Base-by-base conservation (phyloP, 2,113 vertebrate genomes). In the Channa maculata region DNA sequence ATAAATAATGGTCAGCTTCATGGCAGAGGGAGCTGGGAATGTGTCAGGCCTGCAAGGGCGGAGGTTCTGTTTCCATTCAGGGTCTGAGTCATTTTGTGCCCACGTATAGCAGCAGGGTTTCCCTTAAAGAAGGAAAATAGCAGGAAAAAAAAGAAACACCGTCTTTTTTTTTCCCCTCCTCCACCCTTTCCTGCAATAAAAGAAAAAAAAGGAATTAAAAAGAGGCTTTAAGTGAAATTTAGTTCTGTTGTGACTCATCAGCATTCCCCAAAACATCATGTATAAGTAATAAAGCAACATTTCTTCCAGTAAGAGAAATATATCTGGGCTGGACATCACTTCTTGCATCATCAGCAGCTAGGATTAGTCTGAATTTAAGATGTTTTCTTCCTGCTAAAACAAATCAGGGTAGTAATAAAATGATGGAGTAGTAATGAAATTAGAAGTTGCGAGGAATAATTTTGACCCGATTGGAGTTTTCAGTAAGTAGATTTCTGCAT, bases 71-170 rank as follows among this genome's bases (percentile, higher is more conserved):
- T 90, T 89, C 86, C 86, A 76, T 49, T 24, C 41, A 0, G 57
- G 0, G 2, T 75, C 74, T 92, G 91, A 92, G 70, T 94, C 93
- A 92, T 71, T 41, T 0, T 2, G 8, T 68, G 61, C 70, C 77
- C 66, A 61, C 34, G 2, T 76, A 2, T 0, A 69, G 65, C 72
- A 11, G 50, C 2, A 61, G 79, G 85, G 83, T 83, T 92, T 88
- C 87, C 87, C 77, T 65, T 57, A 41, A n/a, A 24, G 53, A 2
- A 13, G 61, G 53, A 68, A 83, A 86, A 83, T 66, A 77, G 69
- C 79, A 81, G 70, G n/a, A n/a, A 82, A 80, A 79, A 55, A 24
- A 86, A 75, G 59, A 82, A 50, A 76, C 59, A 51, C 50, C 46
- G 52, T 53, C 7, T 41, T 75, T 68, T 72, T 62, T 37, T 68